Conservation (phyloP, 2,797 vertebrate species). For the Eremophila alpestris region DNA sequence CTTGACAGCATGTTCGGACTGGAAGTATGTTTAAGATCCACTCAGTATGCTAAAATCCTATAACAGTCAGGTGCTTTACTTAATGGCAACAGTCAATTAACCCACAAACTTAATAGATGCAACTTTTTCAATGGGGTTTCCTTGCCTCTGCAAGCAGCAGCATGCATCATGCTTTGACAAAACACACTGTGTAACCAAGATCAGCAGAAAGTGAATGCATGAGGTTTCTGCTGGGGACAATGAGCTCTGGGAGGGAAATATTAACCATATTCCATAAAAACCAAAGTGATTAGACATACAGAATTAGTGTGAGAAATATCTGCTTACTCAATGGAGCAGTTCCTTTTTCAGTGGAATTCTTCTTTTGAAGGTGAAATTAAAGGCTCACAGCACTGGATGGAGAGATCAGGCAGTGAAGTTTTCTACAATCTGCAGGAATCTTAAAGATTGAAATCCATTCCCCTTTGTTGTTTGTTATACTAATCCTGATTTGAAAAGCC, state of each 20-base stretch:
- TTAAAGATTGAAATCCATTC: background rate
- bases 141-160: background rate
- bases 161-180: background rate
- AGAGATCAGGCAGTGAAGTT: background rate
- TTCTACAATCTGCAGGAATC: background rate
- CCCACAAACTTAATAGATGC: background rate
- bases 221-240: background rate
- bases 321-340: background rate
- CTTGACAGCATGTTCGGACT: background rate
- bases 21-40: background rate
- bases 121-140: background rate
- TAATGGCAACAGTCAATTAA: background rate
- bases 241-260: background rate
- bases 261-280: background rate
- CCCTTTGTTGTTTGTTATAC: background rate
- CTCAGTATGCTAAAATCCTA: background rate
- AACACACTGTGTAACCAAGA: background rate
- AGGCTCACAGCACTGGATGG: background rate
- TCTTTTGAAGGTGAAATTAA: background rate
- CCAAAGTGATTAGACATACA: background rate
- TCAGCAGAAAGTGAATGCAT: background rate
- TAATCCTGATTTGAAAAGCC: constrained; percentile 3
- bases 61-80: background rate
- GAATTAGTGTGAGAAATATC: background rate
- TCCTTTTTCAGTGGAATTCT: background rate